phyloP scores from a whole-genome alignment of 1,140 invertebrate genomes.

The Sipha flava region DNA sequence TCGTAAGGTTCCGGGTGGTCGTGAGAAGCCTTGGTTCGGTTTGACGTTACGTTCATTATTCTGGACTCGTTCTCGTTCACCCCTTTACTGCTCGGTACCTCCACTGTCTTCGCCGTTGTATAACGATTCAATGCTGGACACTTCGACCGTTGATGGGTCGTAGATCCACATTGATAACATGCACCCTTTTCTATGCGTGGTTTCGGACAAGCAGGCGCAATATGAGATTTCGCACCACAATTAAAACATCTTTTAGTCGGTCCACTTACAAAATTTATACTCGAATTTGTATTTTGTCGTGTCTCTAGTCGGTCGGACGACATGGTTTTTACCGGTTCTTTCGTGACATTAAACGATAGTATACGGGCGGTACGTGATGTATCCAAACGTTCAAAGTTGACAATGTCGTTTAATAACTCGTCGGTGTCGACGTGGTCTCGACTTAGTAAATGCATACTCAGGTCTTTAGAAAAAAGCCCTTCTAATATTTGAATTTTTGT shows the following conservation, averaged over 20 bases:
- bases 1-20: background rate
- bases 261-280: background rate
- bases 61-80: too few species aligned
- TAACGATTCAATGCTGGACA: too few species aligned
- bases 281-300: background rate
- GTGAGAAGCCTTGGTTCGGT: too few species aligned
- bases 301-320: too few species aligned
- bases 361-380: background rate
- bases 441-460: background rate
- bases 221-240: background rate
- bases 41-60: too few species aligned
- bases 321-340: background rate
- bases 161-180: too few species aligned
- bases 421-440: background rate
- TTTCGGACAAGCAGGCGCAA: background rate
- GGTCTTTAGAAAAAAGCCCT: background rate
- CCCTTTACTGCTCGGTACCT: too few species aligned
- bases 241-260: background rate
- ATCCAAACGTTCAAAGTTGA: background rate
- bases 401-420: background rate
- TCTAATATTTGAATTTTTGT: background rate
- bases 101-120: too few species aligned
- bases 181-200: background rate
- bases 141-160: too few species aligned
- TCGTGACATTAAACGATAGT: background rate